Evolutionary conservation across 2,113 vertebrate genomes (phyloP), one percentile per base, ranked within the genome.

Genomic region (Ciconia stormi): DNA sequence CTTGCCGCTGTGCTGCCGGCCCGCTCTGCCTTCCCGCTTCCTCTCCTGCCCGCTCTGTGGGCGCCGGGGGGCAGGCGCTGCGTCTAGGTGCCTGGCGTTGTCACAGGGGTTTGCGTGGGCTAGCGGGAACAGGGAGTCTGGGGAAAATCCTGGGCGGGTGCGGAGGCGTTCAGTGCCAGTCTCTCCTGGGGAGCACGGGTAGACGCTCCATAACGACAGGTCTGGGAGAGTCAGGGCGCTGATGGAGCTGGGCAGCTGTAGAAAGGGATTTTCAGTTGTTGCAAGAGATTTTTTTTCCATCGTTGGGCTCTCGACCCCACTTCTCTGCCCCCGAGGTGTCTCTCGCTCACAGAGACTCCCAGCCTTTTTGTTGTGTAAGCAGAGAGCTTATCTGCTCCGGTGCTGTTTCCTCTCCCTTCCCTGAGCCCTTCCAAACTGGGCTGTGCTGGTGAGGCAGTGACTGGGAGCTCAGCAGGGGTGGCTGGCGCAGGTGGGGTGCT

Each of bases 151-250:
- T 2, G 76, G 25, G 36, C 5, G 29, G 10, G 20, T 1, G 34
- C 9, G 16, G 63, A 4, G 92, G 2, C 30, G 8, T 11, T 21
- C 27, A 0, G 38, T 6, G n/a, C 53, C 32, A 5, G 14, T 0
- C 44, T 16, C 14, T 47, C 15, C 46, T 17, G 55, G 34, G 30
- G 29, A 47, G 53, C 49, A 16, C 4, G 44, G 40, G 26, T 3
- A 8, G 34, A 3, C 10, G 22, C 6, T n/a, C 56, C 10, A 0
- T 20, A 21, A 4, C 23, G 10, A 0, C 16, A 2, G 2, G 9
- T 4, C 44, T 16, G 34, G 40, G 50, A 42, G 49, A 40, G 52
- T 1, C 27, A 6, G 65, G 78, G 61, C 5, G 9, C 1, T 44
- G 42, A 4, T 55, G 76, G 53, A 29, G 21, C 34, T 22, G 90